These are phyloP conservation scores for Ricordea florida DNA, from an alignment of 92 coral and sea anemone genomes.

Conservation along the genomic window DNA sequence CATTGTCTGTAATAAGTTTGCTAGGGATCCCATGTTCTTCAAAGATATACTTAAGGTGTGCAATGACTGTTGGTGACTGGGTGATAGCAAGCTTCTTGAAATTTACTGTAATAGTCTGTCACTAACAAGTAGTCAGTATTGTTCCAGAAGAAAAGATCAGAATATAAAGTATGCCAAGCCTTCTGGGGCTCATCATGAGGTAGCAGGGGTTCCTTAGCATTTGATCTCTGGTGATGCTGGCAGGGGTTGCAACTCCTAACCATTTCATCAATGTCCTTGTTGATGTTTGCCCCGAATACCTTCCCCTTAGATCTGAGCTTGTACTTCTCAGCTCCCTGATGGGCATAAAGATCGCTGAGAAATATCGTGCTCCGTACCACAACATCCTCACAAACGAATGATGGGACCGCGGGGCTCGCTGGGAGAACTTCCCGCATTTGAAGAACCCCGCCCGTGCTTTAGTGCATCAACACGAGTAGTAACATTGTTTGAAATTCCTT, in stretches of 20 bases:
- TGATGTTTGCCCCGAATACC: constrained; percentile 67
- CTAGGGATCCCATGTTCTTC: constrained; percentile 30
- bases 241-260: constrained; percentile 53
- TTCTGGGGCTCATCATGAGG: constrained; percentile 63
- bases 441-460: neutral
- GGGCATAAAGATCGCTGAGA: constrained; percentile 20
- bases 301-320: constrained; percentile 65
- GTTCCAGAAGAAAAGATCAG: constrained; percentile 66
- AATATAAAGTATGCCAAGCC: constrained; percentile 62
- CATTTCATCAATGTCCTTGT: constrained; percentile 55
- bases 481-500: neutral
- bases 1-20: constrained; percentile 23
- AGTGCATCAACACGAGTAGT: constrained; percentile 1
- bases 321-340: constrained; percentile 65
- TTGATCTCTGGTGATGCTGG: constrained; percentile 52
- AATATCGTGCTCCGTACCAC: constrained; percentile 9
- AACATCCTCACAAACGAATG: constrained; percentile 9
- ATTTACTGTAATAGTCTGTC: constrained; percentile 55
- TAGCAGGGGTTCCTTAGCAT: constrained; percentile 51
- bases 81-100: constrained; percentile 35
- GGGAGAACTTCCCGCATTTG: neutral
- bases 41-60: constrained; percentile 37
- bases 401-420: constrained; percentile 4
- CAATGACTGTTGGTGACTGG: constrained; percentile 34
- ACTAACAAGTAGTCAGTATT: constrained; percentile 35